phyloP scores from a whole-genome alignment of 2,888 invertebrate species.

The Andrena bicolor region DNA sequence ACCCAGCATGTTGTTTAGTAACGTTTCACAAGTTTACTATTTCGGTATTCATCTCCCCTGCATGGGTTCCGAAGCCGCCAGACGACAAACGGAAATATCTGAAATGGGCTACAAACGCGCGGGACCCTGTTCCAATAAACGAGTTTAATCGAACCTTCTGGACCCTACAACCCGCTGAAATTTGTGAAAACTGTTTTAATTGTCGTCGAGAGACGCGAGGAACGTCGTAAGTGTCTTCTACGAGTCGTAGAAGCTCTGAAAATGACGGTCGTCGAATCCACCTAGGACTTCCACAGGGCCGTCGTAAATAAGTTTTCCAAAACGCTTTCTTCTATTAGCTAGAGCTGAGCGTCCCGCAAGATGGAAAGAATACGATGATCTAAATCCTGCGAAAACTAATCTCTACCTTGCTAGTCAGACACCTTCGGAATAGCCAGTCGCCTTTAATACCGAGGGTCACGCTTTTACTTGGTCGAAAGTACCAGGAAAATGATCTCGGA shows the following conservation, averaged over 20 bases:
- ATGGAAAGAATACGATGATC: neutral
- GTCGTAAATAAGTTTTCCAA: neutral
- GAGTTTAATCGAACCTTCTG: neutral
- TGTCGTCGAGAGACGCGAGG: neutral
- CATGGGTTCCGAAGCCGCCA: too few species aligned
- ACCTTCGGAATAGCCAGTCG: neutral
- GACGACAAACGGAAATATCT: too few species aligned
- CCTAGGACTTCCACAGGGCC: neutral
- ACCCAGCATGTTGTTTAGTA: neutral
- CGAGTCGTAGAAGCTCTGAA: neutral
- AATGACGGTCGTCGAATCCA: conserved; percentile 10
- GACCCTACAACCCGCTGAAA: neutral
- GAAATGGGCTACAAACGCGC: too few species aligned
- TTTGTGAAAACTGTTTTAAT: conserved; percentile 15
- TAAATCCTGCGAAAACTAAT: neutral
- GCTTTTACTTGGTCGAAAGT: neutral
- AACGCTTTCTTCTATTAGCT: neutral
- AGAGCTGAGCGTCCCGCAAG: neutral
- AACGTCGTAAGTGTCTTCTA: neutral
- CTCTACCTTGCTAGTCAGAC: neutral
- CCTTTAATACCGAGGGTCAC: neutral
- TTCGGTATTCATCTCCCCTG: too few species aligned
- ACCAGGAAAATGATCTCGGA: conserved; percentile 15
- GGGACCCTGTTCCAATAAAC: too few species aligned
- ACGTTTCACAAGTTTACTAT: neutral